Evolutionary conservation across 2,113 vertebrate genomes (phyloP).

Genomic region (western clawed frog (Xenopus tropicalis)): UCB_Xtro_10.0 CM004445.2:39779501-39780000

Average conservation of each 20-base stretch:
- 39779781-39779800: conserved; percentile 82
- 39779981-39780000: not conserved
- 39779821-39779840: conserved; percentile 80
- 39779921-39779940: conserved; percentile 92
- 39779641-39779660: no score
- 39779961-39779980: not conserved
- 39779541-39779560: no score
- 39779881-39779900: conserved; percentile 88
- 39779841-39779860: conserved; percentile 73
- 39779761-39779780: conserved; percentile 90
- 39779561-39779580: no score
- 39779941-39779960: conserved; percentile 93
- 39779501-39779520: no score
- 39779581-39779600: no score
- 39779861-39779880: conserved; percentile 92
- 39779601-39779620: no score
- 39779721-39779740: no score
- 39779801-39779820: conserved; percentile 51
- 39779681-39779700: no score
- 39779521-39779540: no score
- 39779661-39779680: no score
- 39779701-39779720: no score
- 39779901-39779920: conserved; percentile 80
- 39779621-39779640: no score
- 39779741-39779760: not conserved